phyloP scores from a whole-genome alignment of 2,797 vertebrate genomes.

The Mallotus villosus region DNA sequence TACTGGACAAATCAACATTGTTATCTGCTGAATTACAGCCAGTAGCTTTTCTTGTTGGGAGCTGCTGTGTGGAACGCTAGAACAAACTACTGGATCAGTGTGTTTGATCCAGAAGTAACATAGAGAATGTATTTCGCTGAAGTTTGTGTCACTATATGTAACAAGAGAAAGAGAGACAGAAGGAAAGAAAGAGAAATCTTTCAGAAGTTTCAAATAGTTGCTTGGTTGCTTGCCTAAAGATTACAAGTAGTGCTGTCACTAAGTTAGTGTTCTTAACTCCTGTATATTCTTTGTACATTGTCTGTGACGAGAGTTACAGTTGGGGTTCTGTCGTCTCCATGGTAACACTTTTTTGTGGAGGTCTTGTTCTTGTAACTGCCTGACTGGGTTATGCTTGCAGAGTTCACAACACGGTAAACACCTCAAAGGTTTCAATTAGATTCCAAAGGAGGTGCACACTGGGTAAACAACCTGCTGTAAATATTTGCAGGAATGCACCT shows the following conservation, averaged over 20 bases:
- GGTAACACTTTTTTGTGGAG: slow-evolving; percentile 68
- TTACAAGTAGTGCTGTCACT: slow-evolving; percentile 15
- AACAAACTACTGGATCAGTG: no score
- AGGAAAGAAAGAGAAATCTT: not conserved
- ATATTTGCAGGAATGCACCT: no score
- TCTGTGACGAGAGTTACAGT: slow-evolving; percentile 36
- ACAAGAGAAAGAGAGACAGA: not conserved
- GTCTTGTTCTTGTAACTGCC: slow-evolving; percentile 60
- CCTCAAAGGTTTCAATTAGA: slow-evolving; percentile 58
- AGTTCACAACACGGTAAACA: slow-evolving; percentile 68
- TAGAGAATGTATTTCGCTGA: not conserved
- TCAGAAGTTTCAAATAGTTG: not conserved
- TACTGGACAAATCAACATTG: not conserved
- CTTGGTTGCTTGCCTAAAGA: no score
- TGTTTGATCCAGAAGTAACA: not conserved
- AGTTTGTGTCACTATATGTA: not conserved
- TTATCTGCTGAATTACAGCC: not conserved
- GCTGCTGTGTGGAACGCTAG: no score
- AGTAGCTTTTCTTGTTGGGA: no score
- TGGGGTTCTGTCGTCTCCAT: slow-evolving; percentile 66
- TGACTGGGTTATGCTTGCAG: slow-evolving; percentile 54
- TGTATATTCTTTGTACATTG: slow-evolving; percentile 22
- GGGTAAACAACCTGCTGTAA: no score
- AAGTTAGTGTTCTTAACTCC: slow-evolving; percentile 40
- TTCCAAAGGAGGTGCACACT: slow-evolving; percentile 22